phyloP scores from a whole-genome alignment of 1,140 invertebrate genomes.

The Drosophila dunni region DNA sequence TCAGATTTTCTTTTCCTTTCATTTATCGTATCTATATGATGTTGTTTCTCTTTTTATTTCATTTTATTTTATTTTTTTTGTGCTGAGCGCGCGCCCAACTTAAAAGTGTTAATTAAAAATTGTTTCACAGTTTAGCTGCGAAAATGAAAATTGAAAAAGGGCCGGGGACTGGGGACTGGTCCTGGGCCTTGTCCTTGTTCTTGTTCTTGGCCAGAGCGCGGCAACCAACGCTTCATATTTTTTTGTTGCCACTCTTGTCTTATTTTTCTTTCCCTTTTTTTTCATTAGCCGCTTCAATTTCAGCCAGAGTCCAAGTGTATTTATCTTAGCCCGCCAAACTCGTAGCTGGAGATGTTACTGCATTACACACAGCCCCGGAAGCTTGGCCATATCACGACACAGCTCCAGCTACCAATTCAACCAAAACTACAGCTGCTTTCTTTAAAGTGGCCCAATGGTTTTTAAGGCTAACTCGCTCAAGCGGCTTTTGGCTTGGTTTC shows the following conservation, averaged over 20 bases:
- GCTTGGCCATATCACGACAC: conserved; percentile 60
- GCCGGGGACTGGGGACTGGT: conserved; percentile 44
- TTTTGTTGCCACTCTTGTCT: conserved; percentile 49
- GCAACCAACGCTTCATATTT: conserved; percentile 65
- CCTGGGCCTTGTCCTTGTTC: not conserved
- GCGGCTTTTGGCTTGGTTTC: conserved; percentile 29
- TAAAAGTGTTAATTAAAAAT: conserved; percentile 84
- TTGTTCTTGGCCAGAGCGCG: conserved; percentile 15
- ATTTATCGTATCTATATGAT: conserved; percentile 54
- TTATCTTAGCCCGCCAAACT: conserved; percentile 73
- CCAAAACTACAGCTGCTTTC: not conserved
- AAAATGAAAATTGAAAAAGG: conserved; percentile 84
- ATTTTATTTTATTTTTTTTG: conserved; percentile 42
- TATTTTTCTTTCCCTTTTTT: conserved; percentile 48
- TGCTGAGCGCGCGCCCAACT: conserved; percentile 58
- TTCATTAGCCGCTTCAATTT: conserved; percentile 79
- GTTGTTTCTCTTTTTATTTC: conserved; percentile 46
- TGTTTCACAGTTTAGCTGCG: conserved; percentile 84
- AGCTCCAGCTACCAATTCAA: not conserved
- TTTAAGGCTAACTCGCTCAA: conserved; percentile 12
- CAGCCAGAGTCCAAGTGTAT: conserved; percentile 70
- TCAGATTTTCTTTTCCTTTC: conserved; percentile 40
- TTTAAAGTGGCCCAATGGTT: conserved; percentile 34
- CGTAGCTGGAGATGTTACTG: conserved; percentile 68
- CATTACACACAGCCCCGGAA: conserved; percentile 39